Base-by-base conservation (phyloP, 1,140 invertebrate genomes). In the Caenorhabditis inopinata region DNA sequence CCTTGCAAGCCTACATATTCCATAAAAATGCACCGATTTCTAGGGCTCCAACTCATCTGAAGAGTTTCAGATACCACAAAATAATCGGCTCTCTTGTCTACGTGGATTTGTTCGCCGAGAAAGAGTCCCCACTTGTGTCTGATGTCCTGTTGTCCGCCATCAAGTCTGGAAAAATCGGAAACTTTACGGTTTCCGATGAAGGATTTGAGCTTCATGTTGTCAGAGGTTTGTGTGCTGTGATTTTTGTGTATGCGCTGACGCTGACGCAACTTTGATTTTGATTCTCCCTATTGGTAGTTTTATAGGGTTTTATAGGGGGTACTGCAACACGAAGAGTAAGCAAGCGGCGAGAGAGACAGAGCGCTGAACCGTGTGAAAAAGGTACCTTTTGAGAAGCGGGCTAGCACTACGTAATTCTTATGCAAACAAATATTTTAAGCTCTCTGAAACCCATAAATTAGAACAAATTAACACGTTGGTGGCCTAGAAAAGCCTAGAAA, bases 61-160 rank as follows among this genome's bases (percentile, higher is more conserved):
- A 7, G 7, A 12, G 16, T 77, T 77, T 21, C 78, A 82, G 81
- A 76, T 82, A 82, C 38, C 81, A 82, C 27, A 80, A 82, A 77
- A 77, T 82, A n/a, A 75, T 82, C 73, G 81, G 81, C 7, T 82
- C 81, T 7, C 80, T 82, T 47, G 81, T 80, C 42, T 78, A 76
- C 46, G 46, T 82, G 42, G 80, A 82, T 76, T 27, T 82, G 21
- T 82, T 82, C 49, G 74, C 81, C 11, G 74, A 82, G n/a, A 76
- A 75, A 45, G 78, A 80, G 29, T 48, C 58, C 12, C 74, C 27
- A 42, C 47, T n/a, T n/a, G 74, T 82, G 25, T 68, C 77, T 9
- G 25, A 82, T n/a, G 47, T 47, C 14, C 32, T 82, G 2, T 42
- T 68, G 35, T 58, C 46, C 45, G 79, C 81, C 14, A 76, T 82